phyloP scores from a whole-genome alignment of 2,888 invertebrate genomes.

The Acronicta aceris region DNA sequence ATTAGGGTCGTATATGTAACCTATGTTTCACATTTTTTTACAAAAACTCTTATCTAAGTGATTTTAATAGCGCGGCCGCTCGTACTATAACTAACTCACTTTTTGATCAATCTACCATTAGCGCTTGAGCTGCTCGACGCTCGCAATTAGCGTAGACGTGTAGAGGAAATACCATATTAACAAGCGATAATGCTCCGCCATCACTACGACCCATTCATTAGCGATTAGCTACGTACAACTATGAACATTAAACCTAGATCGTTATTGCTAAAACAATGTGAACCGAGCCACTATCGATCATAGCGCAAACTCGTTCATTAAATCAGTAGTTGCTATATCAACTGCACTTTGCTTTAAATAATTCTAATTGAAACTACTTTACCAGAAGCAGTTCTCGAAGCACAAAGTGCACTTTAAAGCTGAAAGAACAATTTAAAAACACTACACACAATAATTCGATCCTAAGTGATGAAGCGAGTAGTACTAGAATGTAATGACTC shows the following conservation, averaged over 20 bases:
- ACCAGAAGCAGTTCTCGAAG: slow-evolving; percentile 19
- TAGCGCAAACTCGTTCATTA: slow-evolving; percentile 9
- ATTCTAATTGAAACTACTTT: slow-evolving; percentile 35
- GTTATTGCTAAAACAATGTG: slow-evolving; percentile 26
- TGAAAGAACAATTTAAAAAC: slow-evolving; percentile 43
- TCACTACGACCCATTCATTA: slow-evolving; percentile 23
- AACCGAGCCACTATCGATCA: slow-evolving; percentile 8
- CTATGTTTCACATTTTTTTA: too few species aligned
- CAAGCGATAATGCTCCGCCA: neutral
- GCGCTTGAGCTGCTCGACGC: neutral
- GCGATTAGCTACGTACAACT: slow-evolving; percentile 13
- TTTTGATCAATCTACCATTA: neutral
- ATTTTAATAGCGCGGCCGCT: too few species aligned
- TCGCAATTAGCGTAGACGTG: neutral
- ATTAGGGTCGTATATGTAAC: too few species aligned
- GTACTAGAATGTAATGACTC: slow-evolving; percentile 37
- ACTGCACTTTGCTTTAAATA: slow-evolving; percentile 12
- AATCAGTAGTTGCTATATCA: slow-evolving; percentile 1
- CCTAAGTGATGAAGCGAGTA: slow-evolving; percentile 33
- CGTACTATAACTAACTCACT: too few species aligned
- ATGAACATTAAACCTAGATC: slow-evolving; percentile 16
- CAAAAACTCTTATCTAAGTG: too few species aligned
- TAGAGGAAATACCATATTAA: slow-evolving; percentile 6
- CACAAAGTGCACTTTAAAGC: slow-evolving; percentile 34
- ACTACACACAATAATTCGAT: slow-evolving; percentile 36